Base-by-base conservation (phyloP, 2,888 invertebrate species). In the Cryptophagus acutangulus region DNA sequence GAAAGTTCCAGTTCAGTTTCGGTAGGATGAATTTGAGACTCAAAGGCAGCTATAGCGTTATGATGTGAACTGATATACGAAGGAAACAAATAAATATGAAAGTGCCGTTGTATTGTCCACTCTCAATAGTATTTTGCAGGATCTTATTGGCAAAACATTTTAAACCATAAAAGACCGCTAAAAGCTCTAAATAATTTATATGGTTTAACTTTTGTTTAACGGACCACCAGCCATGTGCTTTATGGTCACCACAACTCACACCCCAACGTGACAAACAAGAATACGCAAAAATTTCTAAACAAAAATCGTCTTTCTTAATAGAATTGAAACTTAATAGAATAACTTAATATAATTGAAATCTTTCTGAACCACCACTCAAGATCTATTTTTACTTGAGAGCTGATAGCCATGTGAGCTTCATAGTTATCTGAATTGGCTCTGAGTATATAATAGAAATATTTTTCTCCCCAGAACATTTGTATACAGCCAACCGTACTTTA, bases 321-420 rank as follows among this genome's bases (percentile, higher is more conserved):
- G 6, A 20, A 20, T 20, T 20, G 5, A 6, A 6, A 20, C 20
- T 20, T 6, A 24, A 24, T 3, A 29, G 16, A 10, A 51, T 46
- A n/a, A n/a, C n/a, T n/a, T n/a, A n/a, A n/a, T n/a, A n/a, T n/a
- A n/a, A 9, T 9, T 20, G 5, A 5, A 20, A 20, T 20, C 6
- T 20, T 20, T 6, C 6, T 20, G 9, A 5, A 6, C 20, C 20
- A 20, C 20, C 20, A 20, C 9, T 20, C 9, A 6, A 20, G 9
- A 9, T 20, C 20, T 9, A 20, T 6, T 20, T 20, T 20, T 6
- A 20, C 9, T 20, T 20, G 20, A 20, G 20, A 20, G 9, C 20
- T 20, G 9, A 20, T 20, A 9, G 9, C 6, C 20, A 20, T 20
- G 5, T 20, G 20, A 20, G 20, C 20, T 5, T 20, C 20, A 20